phyloP scores from a whole-genome alignment of 2,113 vertebrate species.

The Oncorhynchus gorbuscha region DNA sequence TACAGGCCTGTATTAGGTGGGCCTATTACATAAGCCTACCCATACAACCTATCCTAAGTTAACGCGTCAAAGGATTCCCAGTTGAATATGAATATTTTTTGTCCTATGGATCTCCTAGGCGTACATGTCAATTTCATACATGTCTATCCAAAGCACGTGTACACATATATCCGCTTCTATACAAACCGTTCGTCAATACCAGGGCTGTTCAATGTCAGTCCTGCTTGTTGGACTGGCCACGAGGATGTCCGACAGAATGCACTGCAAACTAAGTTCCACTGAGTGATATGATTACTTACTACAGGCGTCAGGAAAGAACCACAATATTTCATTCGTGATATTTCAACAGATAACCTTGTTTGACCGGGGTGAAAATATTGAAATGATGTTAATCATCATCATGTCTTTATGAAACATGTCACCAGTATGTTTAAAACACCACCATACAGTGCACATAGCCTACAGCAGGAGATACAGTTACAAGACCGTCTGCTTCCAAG shows the following conservation, averaged over 20 bases:
- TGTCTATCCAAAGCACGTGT: no score
- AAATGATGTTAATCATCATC: constrained; percentile 62
- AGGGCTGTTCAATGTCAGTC: neutral
- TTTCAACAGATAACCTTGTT: constrained; percentile 7
- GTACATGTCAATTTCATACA: no score
- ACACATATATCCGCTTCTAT: no score
- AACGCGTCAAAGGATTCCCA: no score
- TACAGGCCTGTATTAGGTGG: no score
- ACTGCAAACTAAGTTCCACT: neutral
- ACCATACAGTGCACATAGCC: constrained; percentile 86
- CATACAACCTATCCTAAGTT: no score
- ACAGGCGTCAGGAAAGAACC: neutral
- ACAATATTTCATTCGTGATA: no score
- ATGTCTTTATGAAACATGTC: constrained; percentile 89
- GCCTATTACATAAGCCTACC: no score
- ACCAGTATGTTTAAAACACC: constrained; percentile 87
- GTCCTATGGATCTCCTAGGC: no score
- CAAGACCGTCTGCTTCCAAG: constrained; percentile 68
- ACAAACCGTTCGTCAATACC: neutral
- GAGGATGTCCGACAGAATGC: neutral
- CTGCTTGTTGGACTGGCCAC: neutral
- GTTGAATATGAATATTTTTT: no score
- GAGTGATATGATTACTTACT: neutral
- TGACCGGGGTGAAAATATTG: constrained; percentile 44
- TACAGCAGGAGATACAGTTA: constrained; percentile 83